Percentiles rank a stretch among this genome's conserved stretches.
phyloP scores from a whole-genome alignment of 2,113 vertebrate species.

The Canis aureus region DNA sequence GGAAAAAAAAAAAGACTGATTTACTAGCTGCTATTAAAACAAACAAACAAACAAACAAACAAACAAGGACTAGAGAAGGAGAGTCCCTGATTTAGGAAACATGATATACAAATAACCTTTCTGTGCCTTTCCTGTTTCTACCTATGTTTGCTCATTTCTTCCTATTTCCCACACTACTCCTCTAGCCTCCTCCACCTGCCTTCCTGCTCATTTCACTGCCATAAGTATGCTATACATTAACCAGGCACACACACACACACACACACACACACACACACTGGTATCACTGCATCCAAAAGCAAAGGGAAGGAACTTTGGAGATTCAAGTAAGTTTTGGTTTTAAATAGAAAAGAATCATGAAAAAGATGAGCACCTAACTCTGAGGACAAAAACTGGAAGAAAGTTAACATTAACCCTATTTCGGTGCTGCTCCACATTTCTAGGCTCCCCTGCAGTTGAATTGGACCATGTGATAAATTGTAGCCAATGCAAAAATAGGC shows the following conservation, averaged over 20 bases:
- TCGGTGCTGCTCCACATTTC: background rate
- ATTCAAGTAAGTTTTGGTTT: conserved; percentile 2
- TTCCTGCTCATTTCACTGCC: background rate
- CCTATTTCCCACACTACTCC: background rate
- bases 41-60: background rate
- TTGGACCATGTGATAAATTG: background rate
- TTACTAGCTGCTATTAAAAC: background rate
- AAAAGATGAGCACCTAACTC: background rate
- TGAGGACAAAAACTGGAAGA: background rate
- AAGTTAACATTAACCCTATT: background rate
- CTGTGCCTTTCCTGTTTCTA: background rate
- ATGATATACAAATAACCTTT: background rate
- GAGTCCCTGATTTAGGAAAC: background rate
- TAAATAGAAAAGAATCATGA: background rate
- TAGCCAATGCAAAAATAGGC: background rate
- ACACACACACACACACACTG: background rate
- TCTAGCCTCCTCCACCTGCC: background rate
- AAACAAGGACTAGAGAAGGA: background rate
- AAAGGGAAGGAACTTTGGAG: background rate
- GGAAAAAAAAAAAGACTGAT: background rate
- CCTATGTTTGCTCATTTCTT: background rate
- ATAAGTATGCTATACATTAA: background rate
- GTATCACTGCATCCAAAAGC: background rate
- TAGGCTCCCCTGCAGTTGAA: background rate
- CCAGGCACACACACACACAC: background rate